These are phyloP conservation scores for Platysteira castanea DNA, from an alignment of 2,113 vertebrate genomes.

Conservation along the genomic window DNA sequence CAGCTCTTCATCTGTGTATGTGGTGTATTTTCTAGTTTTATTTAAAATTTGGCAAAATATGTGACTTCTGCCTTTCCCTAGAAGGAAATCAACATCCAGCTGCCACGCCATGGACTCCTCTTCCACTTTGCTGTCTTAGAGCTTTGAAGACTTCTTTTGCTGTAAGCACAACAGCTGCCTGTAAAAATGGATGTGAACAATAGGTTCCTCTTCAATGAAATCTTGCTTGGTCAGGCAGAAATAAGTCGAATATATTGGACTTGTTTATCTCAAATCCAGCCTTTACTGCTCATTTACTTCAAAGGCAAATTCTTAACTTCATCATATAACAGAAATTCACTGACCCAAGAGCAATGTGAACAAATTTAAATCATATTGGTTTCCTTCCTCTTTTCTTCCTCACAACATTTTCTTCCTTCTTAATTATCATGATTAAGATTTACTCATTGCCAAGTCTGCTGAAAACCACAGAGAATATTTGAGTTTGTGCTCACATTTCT, in stretches of 20 bases:
- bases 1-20: not conserved
- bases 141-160: not conserved
- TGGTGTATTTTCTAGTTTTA: not conserved
- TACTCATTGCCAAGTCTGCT: not conserved
- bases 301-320: slow-evolving; percentile 40
- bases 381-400: not conserved
- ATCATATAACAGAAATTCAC: slow-evolving; percentile 30
- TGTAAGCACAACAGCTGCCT: not conserved
- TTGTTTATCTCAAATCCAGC: slow-evolving; percentile 4
- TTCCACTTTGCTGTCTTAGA: not conserved
- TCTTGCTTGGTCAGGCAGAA: slow-evolving; percentile 47
- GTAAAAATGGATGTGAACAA: not conserved
- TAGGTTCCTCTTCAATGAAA: not conserved
- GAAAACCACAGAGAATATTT: not conserved
- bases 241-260: not conserved
- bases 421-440: slow-evolving; percentile 46
- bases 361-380: slow-evolving; percentile 49
- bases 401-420: not conserved
- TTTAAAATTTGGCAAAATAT: not conserved
- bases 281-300: slow-evolving; percentile 27
- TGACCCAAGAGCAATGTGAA: slow-evolving; percentile 55
- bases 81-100: not conserved
- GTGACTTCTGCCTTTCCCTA: not conserved
- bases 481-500: not conserved
- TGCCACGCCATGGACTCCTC: not conserved